A percentile compares a stretch with the other conserved stretches of the same genome.
Evolutionary conservation across 2,888 invertebrate genomes (phyloP).

Genomic region (Cephus rjabovi): DNA sequence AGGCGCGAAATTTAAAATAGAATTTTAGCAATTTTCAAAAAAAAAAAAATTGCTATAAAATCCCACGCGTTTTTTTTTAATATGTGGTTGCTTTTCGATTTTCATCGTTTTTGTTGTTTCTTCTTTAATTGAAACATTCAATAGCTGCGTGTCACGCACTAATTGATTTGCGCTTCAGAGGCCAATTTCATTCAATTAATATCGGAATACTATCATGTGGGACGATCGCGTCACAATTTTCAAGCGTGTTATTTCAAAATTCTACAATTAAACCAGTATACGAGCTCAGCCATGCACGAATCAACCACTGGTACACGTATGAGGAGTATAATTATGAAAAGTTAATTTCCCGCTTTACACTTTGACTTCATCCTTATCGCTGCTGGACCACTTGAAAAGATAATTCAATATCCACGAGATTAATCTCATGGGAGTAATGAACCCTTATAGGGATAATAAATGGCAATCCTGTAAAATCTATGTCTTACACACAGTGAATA

Average conservation of each 20-base stretch:
- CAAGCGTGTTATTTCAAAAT: background rate
- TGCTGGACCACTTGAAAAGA: background rate
- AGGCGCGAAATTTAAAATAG: background rate
- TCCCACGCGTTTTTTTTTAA: background rate
- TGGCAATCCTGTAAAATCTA: background rate
- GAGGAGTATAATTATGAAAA: background rate
- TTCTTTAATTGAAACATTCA: background rate
- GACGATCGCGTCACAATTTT: background rate
- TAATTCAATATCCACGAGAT: background rate
- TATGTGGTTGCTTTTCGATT: background rate
- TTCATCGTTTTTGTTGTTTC: background rate
- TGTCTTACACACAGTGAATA: background rate
- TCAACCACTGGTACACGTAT: background rate
- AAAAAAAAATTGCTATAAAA: background rate
- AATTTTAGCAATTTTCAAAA: background rate
- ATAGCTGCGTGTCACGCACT: background rate
- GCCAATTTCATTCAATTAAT: background rate
- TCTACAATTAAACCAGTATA: background rate
- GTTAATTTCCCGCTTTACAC: background rate
- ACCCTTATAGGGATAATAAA: background rate
- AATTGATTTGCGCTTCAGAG: background rate
- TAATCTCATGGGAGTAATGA: background rate
- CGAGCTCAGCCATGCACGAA: background rate
- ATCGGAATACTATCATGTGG: background rate
- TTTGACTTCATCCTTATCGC: background rate